Conservation (phyloP, 2,113 vertebrate genomes). For the Pyrgilauda ruficollis region DNA sequence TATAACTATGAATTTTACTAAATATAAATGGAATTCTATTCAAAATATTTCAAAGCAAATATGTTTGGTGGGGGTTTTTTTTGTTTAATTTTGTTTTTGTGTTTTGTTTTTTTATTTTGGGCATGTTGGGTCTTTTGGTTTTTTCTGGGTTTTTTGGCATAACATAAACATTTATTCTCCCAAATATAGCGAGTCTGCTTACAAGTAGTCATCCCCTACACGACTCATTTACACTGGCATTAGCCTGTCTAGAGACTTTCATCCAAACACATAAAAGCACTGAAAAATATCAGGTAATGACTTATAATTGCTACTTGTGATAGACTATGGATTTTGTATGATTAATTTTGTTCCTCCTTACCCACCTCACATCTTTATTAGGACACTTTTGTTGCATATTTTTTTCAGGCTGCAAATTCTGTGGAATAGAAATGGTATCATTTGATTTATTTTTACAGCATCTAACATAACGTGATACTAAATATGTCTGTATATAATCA, state of each 20-base stretch:
- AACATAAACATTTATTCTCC: conserved; percentile 44
- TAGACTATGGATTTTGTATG: not conserved
- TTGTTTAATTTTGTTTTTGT: fast-evolving
- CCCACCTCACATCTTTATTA: not conserved
- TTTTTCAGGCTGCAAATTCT: not conserved
- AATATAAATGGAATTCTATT: conserved; percentile 65
- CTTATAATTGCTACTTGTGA: not conserved
- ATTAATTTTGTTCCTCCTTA: not conserved
- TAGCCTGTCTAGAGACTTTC: not conserved
- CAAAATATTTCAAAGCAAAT: conserved; percentile 61
- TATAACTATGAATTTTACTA: conserved; percentile 63
- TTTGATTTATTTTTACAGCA: not conserved
- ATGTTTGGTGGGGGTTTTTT: not conserved
- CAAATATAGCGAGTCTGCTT: not conserved
- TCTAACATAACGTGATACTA: not conserved
- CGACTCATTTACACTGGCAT: not conserved
- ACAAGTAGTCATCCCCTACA: not conserved
- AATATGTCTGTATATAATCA: not conserved
- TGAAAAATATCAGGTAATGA: not conserved
- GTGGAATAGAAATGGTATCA: not conserved
- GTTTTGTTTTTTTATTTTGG: fast-evolving
- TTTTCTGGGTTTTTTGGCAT: not conserved
- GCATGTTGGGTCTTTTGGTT: not conserved
- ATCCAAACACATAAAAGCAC: not conserved
- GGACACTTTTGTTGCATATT: not conserved